A percentile compares a stretch with the other conserved stretches of the same genome.
phyloP scores from a whole-genome alignment of 2,888 invertebrate species.

The Spisula subtruncata region DNA sequence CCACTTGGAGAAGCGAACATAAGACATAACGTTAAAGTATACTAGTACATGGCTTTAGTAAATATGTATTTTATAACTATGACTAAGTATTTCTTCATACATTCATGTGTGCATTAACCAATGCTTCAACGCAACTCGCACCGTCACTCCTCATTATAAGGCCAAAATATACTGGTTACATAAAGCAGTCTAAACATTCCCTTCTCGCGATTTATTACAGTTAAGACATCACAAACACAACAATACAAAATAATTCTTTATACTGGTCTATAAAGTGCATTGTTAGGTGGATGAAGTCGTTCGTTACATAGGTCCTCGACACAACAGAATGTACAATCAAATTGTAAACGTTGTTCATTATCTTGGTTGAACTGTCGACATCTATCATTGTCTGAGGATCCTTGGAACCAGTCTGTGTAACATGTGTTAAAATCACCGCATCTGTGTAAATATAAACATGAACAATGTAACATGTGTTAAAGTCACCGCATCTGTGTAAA shows the following conservation, averaged over 20 bases:
- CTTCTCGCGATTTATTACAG: neutral
- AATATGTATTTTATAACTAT: no score
- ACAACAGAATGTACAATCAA: conserved; percentile 64
- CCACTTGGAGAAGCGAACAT: no score
- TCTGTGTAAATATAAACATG: conserved; percentile 25
- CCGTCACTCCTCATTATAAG: no score
- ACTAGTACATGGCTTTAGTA: no score
- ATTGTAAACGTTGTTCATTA: conserved; percentile 28
- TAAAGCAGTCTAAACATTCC: neutral
- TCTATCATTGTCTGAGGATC: conserved; percentile 57
- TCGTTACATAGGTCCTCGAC: conserved; percentile 50
- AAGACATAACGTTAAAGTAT: no score
- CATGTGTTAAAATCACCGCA: conserved; percentile 60
- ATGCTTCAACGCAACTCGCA: no score
- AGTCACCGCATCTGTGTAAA: conserved; percentile 53
- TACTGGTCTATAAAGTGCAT: conserved; percentile 40
- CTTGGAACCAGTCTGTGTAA: conserved; percentile 58
- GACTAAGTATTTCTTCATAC: no score
- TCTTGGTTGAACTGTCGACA: conserved; percentile 41
- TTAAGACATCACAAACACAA: neutral
- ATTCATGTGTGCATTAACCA: no score
- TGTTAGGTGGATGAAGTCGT: conserved; percentile 37
- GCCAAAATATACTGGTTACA: no score
- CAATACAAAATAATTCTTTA: neutral
- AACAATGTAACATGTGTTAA: conserved; percentile 52